Evolutionary conservation across 1,140 invertebrate species (phyloP).

Genomic region (Megathymus violae): DNA sequence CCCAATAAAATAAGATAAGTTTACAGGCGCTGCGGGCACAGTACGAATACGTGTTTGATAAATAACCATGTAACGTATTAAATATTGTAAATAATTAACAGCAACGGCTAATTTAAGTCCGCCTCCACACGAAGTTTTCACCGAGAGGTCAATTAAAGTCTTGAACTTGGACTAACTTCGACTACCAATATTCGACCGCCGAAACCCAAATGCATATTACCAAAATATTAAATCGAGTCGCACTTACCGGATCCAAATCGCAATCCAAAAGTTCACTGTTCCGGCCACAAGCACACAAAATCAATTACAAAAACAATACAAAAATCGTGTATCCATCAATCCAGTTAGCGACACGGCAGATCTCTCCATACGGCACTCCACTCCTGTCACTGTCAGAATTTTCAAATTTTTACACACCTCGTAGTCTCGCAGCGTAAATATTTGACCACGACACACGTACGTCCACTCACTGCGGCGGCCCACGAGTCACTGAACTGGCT

Average conservation of each 20-base stretch:
- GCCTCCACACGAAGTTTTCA: conserved; percentile 16
- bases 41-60: conserved; percentile 24
- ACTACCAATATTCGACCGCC: no score
- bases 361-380: conserved; percentile 51
- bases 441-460: conserved; percentile 41
- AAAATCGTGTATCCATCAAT: conserved; percentile 44
- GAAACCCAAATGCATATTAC: conserved; percentile 1
- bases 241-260: conserved; percentile 76
- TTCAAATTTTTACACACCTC: conserved; percentile 56
- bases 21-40: conserved; percentile 4
- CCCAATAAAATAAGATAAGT: conserved; percentile 35
- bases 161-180: not conserved
- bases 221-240: conserved; percentile 24
- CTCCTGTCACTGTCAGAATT: conserved; percentile 62
- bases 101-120: not conserved
- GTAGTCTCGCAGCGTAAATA: conserved; percentile 43
- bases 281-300: conserved; percentile 65
- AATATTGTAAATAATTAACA: conserved; percentile 8
- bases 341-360: conserved; percentile 37
- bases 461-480: conserved; percentile 50
- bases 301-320: conserved; percentile 49
- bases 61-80: conserved; percentile 20
- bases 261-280: conserved; percentile 75
- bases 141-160: conserved; percentile 12
- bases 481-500: conserved; percentile 72